phyloP scores from a whole-genome alignment of 1,140 invertebrate genomes.

The Dreissena rostriformis region DNA sequence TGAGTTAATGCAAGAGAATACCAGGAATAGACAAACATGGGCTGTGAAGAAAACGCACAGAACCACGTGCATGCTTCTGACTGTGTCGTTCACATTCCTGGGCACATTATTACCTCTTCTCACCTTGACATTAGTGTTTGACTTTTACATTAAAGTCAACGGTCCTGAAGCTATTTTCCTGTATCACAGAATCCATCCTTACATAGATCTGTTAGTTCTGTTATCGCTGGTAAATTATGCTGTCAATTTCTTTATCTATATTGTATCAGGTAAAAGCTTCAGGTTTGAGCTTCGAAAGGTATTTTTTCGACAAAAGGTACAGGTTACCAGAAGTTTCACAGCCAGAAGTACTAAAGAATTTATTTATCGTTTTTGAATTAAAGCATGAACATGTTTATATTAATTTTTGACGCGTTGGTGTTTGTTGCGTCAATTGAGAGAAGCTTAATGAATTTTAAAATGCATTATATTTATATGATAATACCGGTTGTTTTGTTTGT shows the following conservation, averaged over 20 bases:
- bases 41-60: constrained; percentile 64
- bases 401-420: no score
- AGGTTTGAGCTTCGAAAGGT: constrained; percentile 71
- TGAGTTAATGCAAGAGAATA: constrained; percentile 49
- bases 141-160: constrained; percentile 41
- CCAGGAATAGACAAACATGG: constrained; percentile 19
- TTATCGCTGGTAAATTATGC: constrained; percentile 73
- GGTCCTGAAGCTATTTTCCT: constrained; percentile 14
- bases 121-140: constrained; percentile 64
- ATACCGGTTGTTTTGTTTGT: no score
- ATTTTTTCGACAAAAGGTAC: constrained; percentile 54
- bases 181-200: constrained; percentile 60
- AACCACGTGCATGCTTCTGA: constrained; percentile 76
- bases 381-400: no score
- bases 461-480: no score
- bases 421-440: no score
- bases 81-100: constrained; percentile 75
- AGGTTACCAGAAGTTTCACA: constrained; percentile 36
- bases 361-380: not conserved
- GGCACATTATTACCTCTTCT: constrained; percentile 72
- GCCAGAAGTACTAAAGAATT: constrained; percentile 34
- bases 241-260: constrained; percentile 76
- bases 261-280: constrained; percentile 73
- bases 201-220: constrained; percentile 60
- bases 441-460: no score